Base-by-base conservation (phyloP, 2,888 invertebrate species). In the Drosophila anceps region DNA sequence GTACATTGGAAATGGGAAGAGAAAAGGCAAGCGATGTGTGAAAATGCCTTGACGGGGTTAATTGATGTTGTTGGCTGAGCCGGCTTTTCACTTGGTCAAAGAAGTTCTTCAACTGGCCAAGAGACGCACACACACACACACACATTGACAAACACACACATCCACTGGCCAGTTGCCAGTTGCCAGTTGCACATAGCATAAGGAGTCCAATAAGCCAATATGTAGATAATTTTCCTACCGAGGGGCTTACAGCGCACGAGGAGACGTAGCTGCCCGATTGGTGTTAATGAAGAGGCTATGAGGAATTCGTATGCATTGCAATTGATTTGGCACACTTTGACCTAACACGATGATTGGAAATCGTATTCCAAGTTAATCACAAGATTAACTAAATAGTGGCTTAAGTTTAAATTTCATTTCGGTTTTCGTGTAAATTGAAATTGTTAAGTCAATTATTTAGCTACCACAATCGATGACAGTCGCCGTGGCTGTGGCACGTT, bases 51-150 rank as follows among this genome's bases (percentile, higher is more conserved):
- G 59, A 75, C 63, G 67, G 59, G 53, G 74, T 64, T 83, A 88
- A 83, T 83, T 88, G 85, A 76, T 70, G 69, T 87, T 84, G 79
- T 61, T 67, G 69, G 61, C 41, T 78, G 65, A 77, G 71, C 65
- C 53, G 57, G 55, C 68, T 71, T 61, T 76, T 76, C 37, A 67
- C 66, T 77, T 70, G 77, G 66, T 51, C 80, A 66, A 76, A 79
- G 66, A 74, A 75, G 70, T 76, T 76, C 72, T 78, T 72, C 51
- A 63, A 31, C 70, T 58, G 62, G 39, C 58, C 63, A 70, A 54
- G 27, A 43, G 35, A 4, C 24, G 20, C 39, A 64, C 54, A 51
- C 35, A n/a, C 12, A 39, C 44, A 44, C 39, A 41, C 35, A 41
- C 39, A 44, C 35, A 15, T 15, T 8, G 29, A 44, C 37, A 29